A percentile compares a stretch with the other conserved stretches of the same genome.
phyloP scores from a whole-genome alignment of 2,888 invertebrate species.

The Lamproptera curius region DNA sequence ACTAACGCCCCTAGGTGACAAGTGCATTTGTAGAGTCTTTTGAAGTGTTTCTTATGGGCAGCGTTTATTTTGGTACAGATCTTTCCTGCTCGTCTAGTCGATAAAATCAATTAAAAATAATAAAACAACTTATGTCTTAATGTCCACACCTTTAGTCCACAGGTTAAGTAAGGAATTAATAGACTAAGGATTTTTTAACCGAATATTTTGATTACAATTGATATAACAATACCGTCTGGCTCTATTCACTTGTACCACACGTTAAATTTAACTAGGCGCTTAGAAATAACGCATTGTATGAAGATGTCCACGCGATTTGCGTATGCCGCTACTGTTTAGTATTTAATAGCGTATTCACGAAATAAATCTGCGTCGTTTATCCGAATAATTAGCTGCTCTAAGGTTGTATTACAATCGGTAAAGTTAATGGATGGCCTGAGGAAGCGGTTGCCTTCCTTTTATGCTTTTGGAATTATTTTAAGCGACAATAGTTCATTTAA shows the following conservation, averaged over 20 bases:
- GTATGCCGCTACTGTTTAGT: conserved; percentile 24
- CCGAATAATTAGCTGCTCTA: conserved; percentile 15
- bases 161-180: no score
- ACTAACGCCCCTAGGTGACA: no score
- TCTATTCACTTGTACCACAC: conserved; percentile 15
- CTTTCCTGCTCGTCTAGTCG: no score
- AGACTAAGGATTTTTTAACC: no score
- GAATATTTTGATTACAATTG: no score
- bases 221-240: conserved; percentile 5
- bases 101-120: no score
- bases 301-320: conserved; percentile 29
- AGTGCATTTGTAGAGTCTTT: no score
- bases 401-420: conserved; percentile 20
- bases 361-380: conserved; percentile 14
- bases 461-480: background rate
- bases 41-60: no score
- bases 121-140: no score
- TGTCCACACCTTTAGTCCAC: no score
- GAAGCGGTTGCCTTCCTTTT: conserved; percentile 1
- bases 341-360: conserved; percentile 20
- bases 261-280: conserved; percentile 3
- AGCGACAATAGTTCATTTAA: no score
- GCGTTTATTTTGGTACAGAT: no score
- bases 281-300: conserved; percentile 28
- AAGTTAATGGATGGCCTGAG: conserved; percentile 5